Evolutionary conservation across 1,140 invertebrate genomes (phyloP), one percentile per base, ranked within the genome.

Genomic region (Platyscapa corneri): DNA sequence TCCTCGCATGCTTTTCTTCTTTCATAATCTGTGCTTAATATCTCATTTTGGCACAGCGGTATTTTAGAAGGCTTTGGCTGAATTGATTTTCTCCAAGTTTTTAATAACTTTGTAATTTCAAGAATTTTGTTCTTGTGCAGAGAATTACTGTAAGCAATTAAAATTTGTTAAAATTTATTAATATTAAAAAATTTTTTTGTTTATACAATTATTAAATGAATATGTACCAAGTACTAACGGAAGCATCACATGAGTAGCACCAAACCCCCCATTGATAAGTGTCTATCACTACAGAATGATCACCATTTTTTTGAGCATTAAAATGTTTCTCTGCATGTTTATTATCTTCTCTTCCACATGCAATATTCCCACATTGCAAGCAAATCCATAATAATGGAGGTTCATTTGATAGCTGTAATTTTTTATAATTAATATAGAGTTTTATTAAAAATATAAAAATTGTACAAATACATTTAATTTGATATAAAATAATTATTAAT

Each of bases 281-380:
- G 88, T 97, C 96, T 53, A 97, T 93, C 30, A 95, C 95, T 70
- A 98, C 89, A 14, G 95, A 94, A 93, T 98, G 97, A 27, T 92
- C 94, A 89, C 97, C 96, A 16, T 96, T 97, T 87, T 95, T 95
- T 6, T 96, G 96, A 2, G 94, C 97, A 88, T 96, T 93, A 90
- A 95, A 96, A 92, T 98, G 97, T 75, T 95, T 94, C 20, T 97
- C 88, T 2, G 97, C 96, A 93, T 98, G 97, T 87, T 95, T 93
- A 89, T 95, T 95, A 18, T 95, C 93, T 18, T 94, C 93, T 82
- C 95, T 94, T 56, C 96, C 97, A 93, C 97, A 98, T 60, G 96
- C 95, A 92, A 97, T 95, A 78, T 96, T 91, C 23, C 96, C 97
- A 94, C 96, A 97, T 82, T 94, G 94, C 64, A 96, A 91, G 88